Conservation (phyloP, 92 coral and sea anemone species). For the Umimayanthus kanabou region DNA sequence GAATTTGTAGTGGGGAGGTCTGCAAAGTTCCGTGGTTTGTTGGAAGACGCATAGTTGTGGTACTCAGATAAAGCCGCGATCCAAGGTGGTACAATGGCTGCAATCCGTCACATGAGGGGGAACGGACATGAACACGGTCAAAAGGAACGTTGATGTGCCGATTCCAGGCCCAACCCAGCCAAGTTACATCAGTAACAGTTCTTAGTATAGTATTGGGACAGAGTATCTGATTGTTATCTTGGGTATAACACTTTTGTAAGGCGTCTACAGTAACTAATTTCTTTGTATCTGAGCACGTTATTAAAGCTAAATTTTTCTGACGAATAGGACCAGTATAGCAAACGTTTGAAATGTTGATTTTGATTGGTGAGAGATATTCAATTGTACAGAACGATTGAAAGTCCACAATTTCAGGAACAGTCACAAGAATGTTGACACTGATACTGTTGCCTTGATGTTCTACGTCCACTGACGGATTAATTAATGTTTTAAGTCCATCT, state of each 20-base stretch:
- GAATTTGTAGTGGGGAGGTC: background rate
- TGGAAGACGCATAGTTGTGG: background rate
- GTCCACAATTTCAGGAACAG: slow-evolving; percentile 33
- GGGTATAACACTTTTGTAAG: slow-evolving; percentile 43
- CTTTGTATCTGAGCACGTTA: slow-evolving; percentile 31
- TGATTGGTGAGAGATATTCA: slow-evolving; percentile 37
- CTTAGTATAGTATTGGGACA: background rate
- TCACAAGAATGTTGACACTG: slow-evolving; percentile 26
- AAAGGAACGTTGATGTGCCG: background rate
- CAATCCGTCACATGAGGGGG: background rate
- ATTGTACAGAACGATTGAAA: slow-evolving; percentile 32
- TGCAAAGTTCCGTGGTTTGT: background rate
- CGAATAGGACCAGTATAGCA: slow-evolving; percentile 41
- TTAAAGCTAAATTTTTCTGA: background rate
- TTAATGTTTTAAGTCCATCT: slow-evolving; percentile 23
- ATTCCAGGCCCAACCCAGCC: slow-evolving; percentile 44
- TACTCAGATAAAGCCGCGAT: background rate
- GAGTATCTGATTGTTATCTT: slow-evolving; percentile 8
- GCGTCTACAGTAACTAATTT: background rate
- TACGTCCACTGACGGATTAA: slow-evolving; percentile 23
- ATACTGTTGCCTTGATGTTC: slow-evolving; percentile 22
- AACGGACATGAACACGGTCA: background rate
- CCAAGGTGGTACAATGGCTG: background rate
- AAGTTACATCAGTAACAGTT: background rate
- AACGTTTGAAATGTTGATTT: slow-evolving; percentile 5